phyloP scores from a whole-genome alignment of 2,888 invertebrate genomes.

The Synergus umbraculus region DNA sequence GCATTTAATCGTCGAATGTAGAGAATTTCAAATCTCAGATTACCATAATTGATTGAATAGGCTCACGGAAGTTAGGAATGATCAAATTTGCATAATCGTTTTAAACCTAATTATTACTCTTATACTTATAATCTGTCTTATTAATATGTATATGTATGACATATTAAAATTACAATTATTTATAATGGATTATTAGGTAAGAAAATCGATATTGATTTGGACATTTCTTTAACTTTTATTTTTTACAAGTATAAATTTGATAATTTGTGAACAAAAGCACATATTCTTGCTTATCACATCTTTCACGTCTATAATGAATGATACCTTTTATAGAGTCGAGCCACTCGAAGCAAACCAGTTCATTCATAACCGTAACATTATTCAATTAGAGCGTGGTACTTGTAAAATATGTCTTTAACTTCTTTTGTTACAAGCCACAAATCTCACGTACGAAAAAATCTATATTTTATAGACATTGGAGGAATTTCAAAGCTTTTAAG shows the following conservation, averaged over 20 bases:
- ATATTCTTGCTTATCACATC: not conserved
- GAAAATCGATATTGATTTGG: not conserved
- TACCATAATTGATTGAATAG: not conserved
- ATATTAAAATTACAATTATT: not conserved
- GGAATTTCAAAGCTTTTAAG: not conserved
- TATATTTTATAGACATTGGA: not conserved
- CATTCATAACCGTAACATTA: not conserved
- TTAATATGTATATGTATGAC: not conserved
- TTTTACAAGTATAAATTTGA: not conserved
- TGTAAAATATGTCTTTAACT: not conserved
- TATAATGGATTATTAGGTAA: not conserved
- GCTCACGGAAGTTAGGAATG: too few relatives aligned
- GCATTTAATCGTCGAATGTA: not conserved
- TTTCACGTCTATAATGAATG: not conserved
- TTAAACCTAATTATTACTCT: too few relatives aligned
- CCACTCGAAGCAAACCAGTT: not conserved
- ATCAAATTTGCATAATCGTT: too few relatives aligned
- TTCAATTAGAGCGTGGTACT: not conserved
- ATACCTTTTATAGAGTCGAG: not conserved
- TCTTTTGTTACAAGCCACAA: not conserved
- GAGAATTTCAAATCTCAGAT: slow-evolving; percentile 8
- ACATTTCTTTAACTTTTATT: not conserved
- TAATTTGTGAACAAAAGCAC: not conserved
- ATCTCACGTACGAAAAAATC: not conserved
- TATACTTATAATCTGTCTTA: too few relatives aligned